These are phyloP conservation scores for Drosophila multiciliata DNA, from an alignment of 2,888 invertebrate species.

Conservation along the genomic window DNA sequence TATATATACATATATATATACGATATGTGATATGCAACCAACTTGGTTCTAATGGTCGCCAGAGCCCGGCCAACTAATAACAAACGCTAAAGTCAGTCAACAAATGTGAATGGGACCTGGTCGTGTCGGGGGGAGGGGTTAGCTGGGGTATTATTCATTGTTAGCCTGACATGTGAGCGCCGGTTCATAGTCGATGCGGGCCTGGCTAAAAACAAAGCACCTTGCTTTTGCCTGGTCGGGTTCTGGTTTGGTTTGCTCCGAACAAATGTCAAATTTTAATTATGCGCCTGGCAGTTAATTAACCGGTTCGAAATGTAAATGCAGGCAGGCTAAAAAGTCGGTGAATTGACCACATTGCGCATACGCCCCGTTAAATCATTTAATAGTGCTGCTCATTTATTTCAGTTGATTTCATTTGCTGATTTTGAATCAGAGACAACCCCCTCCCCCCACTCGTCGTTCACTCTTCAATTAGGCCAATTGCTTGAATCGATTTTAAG, in stretches of 20 bases:
- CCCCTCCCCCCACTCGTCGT: no score
- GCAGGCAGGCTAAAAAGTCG: constrained; percentile 17
- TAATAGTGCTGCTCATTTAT: constrained; percentile 41
- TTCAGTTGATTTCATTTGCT: constrained; percentile 24
- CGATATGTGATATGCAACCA: constrained; percentile 31
- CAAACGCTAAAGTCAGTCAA: constrained; percentile 39
- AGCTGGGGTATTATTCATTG: constrained; percentile 43
- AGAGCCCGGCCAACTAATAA: constrained; percentile 46
- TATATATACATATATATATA: constrained; percentile 1
- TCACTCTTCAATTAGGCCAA: constrained; percentile 46
- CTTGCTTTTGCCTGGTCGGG: constrained; percentile 8
- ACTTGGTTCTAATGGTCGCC: constrained; percentile 46
- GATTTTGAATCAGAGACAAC: background rate
- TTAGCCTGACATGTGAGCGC: constrained; percentile 55
- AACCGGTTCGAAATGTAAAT: constrained; percentile 34
- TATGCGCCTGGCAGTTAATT: constrained; percentile 59
- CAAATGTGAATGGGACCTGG: constrained; percentile 34
- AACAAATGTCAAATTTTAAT: constrained; percentile 52
- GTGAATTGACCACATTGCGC: constrained; percentile 53
- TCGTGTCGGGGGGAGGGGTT: background rate
- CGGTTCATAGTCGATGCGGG: constrained; percentile 2
- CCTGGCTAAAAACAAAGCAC: constrained; percentile 34
- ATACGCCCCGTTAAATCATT: constrained; percentile 62
- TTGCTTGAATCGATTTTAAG: constrained; percentile 33
- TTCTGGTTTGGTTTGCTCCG: background rate